Conservation (phyloP, 1,140 invertebrate species). For the Musca domestica region DNA sequence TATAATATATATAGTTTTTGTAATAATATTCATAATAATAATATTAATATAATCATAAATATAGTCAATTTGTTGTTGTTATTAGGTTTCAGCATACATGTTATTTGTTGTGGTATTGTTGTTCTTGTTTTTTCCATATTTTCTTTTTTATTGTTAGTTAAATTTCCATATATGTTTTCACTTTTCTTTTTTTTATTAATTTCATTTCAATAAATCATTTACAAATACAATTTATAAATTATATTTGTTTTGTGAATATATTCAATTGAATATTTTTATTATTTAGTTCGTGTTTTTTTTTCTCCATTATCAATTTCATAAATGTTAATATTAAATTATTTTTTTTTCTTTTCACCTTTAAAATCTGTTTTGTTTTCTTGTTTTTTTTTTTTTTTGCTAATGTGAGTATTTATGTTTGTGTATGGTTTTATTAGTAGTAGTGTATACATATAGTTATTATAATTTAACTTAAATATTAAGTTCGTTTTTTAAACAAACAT, state of each 20-base stretch:
- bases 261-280: neutral
- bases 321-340: neutral
- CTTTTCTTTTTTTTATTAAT: neutral
- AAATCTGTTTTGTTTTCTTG: neutral
- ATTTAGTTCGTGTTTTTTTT: neutral
- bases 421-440: neutral
- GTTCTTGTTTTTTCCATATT: neutral
- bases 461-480: neutral
- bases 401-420: neutral
- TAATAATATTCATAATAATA: constrained; percentile 9
- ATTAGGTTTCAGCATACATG: constrained; percentile 12
- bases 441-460: neutral
- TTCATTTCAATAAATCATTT: too few species aligned
- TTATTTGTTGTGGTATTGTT: neutral
- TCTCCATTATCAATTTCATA: neutral
- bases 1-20: too few species aligned
- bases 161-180: neutral
- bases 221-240: neutral
- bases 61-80: neutral
- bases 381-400: neutral
- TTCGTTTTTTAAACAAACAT: constrained; percentile 19
- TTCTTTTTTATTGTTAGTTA: constrained; percentile 4
- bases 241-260: neutral
- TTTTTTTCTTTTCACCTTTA: neutral
- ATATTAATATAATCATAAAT: constrained; percentile 13